Percentiles rank a stretch among this genome's conserved stretches.
phyloP scores from a whole-genome alignment of 2,797 vertebrate genomes.

The Borostomias antarcticus region DNA sequence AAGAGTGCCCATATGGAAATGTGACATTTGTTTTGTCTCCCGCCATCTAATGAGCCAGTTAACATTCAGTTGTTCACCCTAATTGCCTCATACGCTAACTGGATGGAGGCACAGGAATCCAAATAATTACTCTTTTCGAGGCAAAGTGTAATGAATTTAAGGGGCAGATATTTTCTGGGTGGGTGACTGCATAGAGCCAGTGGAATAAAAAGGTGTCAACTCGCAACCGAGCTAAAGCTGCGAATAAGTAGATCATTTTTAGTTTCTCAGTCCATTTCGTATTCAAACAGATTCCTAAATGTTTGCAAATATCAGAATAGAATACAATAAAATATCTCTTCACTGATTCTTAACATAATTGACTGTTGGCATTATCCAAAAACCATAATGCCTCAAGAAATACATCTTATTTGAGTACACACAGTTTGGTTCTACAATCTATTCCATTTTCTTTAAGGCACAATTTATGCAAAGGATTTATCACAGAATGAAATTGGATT shows the following conservation, averaged over 20 bases:
- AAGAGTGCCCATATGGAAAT: constrained; percentile 67
- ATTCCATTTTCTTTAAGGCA: constrained; percentile 24
- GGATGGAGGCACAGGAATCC: constrained; percentile 68
- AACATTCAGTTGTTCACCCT: constrained; percentile 78
- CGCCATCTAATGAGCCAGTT: constrained; percentile 78
- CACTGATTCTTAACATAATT: constrained; percentile 11
- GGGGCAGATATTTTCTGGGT: constrained; percentile 62
- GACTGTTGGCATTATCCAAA: constrained; percentile 9
- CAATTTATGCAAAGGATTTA: constrained; percentile 38
- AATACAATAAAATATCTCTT: background rate
- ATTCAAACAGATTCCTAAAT: background rate
- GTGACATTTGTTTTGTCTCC: constrained; percentile 77
- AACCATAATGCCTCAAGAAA: constrained; percentile 3
- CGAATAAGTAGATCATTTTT: background rate
- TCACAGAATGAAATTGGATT: constrained; percentile 45
- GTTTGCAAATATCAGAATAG: background rate
- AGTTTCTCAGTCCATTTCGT: no score
- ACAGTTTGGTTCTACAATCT: constrained; percentile 1
- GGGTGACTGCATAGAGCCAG: constrained; percentile 44
- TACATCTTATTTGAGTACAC: background rate
- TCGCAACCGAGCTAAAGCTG: background rate
- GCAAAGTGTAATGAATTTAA: constrained; percentile 73
- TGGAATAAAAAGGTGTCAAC: constrained; percentile 40
- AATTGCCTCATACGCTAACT: constrained; percentile 75
- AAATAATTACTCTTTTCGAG: constrained; percentile 76